Conservation (phyloP, 2,113 vertebrate genomes). For the Mus musculus region GRCm39 chr1:89019001-89019500, state of each 20-base stretch:
- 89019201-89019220: accelerated
- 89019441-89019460: neutral
- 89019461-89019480: neutral
- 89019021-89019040: neutral
- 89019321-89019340: neutral
- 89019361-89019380: neutral
- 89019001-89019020: neutral
- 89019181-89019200: accelerated
- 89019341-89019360: neutral
- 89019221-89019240: neutral
- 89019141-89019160: neutral
- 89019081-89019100: neutral
- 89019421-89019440: neutral
- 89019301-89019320: neutral
- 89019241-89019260: neutral
- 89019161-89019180: neutral
- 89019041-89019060: neutral
- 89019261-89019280: too few species aligned
- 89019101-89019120: too few species aligned
- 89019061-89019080: neutral
- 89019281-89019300: too few species aligned
- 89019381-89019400: neutral
- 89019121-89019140: neutral
- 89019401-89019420: neutral
- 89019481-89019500: neutral